Conservation (phyloP, 1,140 invertebrate species). For the Achatina immaculata region DNA sequence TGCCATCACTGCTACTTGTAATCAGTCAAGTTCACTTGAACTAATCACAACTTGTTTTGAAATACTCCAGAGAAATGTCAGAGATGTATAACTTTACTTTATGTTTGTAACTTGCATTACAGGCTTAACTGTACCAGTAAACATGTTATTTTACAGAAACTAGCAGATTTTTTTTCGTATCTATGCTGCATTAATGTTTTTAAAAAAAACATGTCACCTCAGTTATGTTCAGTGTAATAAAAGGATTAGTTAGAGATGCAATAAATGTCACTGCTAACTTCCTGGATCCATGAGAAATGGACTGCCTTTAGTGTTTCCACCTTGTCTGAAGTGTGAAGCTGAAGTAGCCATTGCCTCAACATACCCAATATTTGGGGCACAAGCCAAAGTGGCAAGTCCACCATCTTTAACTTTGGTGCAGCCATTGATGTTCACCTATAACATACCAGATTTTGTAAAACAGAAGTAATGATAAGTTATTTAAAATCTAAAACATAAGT, state of each 20-base stretch:
- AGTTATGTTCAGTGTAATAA: too few relatives aligned
- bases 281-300: constrained; percentile 36
- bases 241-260: too few relatives aligned
- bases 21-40: background rate
- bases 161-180: background rate
- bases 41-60: background rate
- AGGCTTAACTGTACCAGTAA: background rate
- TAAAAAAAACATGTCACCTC: too few relatives aligned
- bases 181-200: too few relatives aligned
- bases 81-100: background rate
- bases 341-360: constrained; percentile 43
- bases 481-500: background rate
- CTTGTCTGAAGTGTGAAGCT: constrained; percentile 27
- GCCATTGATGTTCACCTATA: constrained; percentile 43
- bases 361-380: constrained; percentile 18
- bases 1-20: background rate
- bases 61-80: background rate
- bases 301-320: constrained; percentile 39
- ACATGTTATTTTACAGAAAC: background rate
- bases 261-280: constrained; percentile 22
- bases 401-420: constrained; percentile 39
- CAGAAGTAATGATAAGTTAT: background rate
- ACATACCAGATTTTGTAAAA: background rate
- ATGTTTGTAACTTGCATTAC: background rate
- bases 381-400: constrained; percentile 29